Percentiles rank a stretch among this genome's conserved stretches.
Conservation (phyloP, 2,888 invertebrate genomes). For the Pollenia labialis region DNA sequence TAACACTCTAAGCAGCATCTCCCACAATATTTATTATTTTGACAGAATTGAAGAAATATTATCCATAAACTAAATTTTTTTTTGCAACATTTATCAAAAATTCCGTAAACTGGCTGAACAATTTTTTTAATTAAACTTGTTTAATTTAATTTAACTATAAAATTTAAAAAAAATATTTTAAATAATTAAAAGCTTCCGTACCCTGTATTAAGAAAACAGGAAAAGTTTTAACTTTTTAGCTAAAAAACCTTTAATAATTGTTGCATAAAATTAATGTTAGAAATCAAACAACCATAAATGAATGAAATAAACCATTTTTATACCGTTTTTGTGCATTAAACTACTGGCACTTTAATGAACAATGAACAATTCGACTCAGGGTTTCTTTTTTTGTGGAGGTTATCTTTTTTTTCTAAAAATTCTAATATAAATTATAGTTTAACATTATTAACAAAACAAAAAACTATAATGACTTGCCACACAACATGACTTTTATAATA, state of each 20-base stretch:
- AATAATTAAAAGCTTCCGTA: too few relatives aligned
- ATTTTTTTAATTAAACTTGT: too few relatives aligned
- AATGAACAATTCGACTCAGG: constrained; percentile 10
- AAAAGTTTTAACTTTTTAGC: neutral
- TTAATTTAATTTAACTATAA: too few relatives aligned
- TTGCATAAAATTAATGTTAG: constrained; percentile 55
- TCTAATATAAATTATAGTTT: constrained; percentile 2
- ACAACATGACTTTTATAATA: constrained; percentile 57
- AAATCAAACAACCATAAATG: constrained; percentile 56
- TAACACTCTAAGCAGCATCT: too few relatives aligned
- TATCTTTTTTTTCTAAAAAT: neutral
- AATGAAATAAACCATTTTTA: constrained; percentile 26
- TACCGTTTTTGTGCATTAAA: neutral
- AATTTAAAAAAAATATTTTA: too few relatives aligned
- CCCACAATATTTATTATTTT: too few relatives aligned
- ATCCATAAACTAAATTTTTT: too few relatives aligned
- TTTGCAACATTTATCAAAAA: too few relatives aligned
- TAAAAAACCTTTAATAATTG: constrained; percentile 34
- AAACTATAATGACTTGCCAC: constrained; percentile 43
- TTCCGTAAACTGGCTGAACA: too few relatives aligned
- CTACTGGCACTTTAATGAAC: constrained; percentile 17
- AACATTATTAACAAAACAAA: constrained; percentile 35
- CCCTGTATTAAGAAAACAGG: too few relatives aligned
- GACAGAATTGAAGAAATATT: too few relatives aligned
- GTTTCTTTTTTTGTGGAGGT: neutral